Conservation (phyloP, 2,797 vertebrate genomes). For the Xiphophorus birchmanni region DNA sequence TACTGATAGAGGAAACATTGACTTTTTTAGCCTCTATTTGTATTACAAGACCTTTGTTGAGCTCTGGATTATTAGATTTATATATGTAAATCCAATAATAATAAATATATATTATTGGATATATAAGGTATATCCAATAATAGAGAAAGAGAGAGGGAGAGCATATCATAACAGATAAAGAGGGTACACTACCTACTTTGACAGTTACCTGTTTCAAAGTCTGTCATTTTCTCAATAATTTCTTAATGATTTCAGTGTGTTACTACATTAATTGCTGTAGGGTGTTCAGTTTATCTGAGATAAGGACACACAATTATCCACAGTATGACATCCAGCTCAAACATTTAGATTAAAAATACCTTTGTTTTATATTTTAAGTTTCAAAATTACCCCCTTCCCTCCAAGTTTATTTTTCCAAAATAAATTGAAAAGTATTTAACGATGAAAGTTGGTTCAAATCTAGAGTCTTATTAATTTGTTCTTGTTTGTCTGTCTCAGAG, state of each 20-base stretch:
- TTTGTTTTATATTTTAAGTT: not conserved
- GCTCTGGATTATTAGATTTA: not conserved
- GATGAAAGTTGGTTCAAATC: conserved; percentile 47
- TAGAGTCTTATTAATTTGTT: conserved; percentile 67
- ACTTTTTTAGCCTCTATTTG: not conserved
- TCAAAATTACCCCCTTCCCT: not conserved
- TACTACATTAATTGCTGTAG: not conserved
- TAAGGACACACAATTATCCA: not conserved
- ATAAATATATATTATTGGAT: too few species aligned
- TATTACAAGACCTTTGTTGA: not conserved
- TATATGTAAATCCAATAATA: too few species aligned
- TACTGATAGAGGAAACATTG: not conserved
- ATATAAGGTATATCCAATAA: too few species aligned
- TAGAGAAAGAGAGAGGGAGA: too few species aligned
- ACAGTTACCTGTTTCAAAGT: not conserved
- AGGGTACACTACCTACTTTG: not conserved
- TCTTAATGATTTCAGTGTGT: not conserved
- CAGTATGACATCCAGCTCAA: conserved; percentile 9
- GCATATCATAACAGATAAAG: too few species aligned
- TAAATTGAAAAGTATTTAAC: conserved; percentile 28
- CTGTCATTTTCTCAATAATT: not conserved
- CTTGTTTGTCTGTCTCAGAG: conserved; percentile 58
- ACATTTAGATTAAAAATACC: conserved; percentile 21
- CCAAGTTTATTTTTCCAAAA: conserved; percentile 31
- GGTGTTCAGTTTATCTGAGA: not conserved